Base-by-base conservation (phyloP, 1,140 invertebrate species). In the Orchestia grillus region DNA sequence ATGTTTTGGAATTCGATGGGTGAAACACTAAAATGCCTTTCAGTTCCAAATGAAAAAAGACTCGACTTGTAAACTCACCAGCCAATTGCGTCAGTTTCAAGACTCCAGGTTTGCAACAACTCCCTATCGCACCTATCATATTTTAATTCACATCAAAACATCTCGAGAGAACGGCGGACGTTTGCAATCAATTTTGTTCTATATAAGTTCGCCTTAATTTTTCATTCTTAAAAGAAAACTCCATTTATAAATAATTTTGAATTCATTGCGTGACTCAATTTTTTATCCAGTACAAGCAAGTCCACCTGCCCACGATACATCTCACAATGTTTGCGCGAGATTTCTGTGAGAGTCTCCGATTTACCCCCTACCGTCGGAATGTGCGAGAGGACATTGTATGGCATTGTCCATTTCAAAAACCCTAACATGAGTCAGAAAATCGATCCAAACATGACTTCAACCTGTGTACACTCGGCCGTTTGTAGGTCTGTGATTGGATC, bases 351-450 rank as follows among this genome's bases (percentile, higher is more conserved):
- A 8, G 62, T 77, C 62, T 77, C 62, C 88, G 88, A 91, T 91
- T 42, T 91, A 91, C 88, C 88, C 44, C 88, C 88, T 44, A 28
- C 44, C 36, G 41, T 16, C 4, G 41, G 88, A 77, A 42, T 91
- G 6, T 44, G 19, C 28, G 28, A 42, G 88, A 44, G 88, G 41
- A 11, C 19, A 91, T 91, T 91, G 88, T 91, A 91, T 36, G 41
- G 62, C 62, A 77, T 77, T 77, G 62, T 77, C 62, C 28, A 15
- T 91, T 44, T 91, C 23, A 91, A 91, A 91, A 91, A 91, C 23
- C 41, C 88, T 11, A 91, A 42, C 88, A 91, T 91, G 88, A 43
- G 44, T 91, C 88, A 91, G 88, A 91, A 44, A 91, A 91, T 91
- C 41, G 88, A 44, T 91, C 88, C 88, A 91, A 91, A 91, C 88